phyloP scores from a whole-genome alignment of 2,888 invertebrate genomes.

The Acanthococcus lagerstroemiae region DNA sequence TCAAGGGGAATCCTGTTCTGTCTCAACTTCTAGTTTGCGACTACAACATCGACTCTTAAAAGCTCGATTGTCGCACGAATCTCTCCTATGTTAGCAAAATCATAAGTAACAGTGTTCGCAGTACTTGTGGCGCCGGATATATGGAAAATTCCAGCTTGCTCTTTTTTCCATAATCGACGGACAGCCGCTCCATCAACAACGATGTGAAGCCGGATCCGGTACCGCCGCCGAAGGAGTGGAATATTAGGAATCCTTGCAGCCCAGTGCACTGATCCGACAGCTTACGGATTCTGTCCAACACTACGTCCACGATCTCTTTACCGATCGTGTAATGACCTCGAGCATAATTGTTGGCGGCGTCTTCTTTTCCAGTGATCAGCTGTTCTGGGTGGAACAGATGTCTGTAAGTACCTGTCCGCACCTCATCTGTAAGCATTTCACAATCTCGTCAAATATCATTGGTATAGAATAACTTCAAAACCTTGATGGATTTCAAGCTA shows the following conservation, averaged over 20 bases:
- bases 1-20: too few relatives aligned
- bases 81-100: slow-evolving; percentile 50
- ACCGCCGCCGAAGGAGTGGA: slow-evolving; percentile 54
- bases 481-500: too few relatives aligned
- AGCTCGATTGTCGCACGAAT: slow-evolving; percentile 44
- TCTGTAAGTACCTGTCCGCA: slow-evolving; percentile 73
- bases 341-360: slow-evolving; percentile 60
- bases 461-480: too few relatives aligned
- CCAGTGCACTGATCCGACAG: slow-evolving; percentile 50
- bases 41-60: neutral
- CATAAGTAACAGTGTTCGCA: too few relatives aligned
- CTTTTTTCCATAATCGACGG: slow-evolving; percentile 57
- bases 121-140: slow-evolving; percentile 53
- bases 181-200: slow-evolving; percentile 54
- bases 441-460: too few relatives aligned
- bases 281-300: slow-evolving; percentile 48
- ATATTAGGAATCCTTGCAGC: slow-evolving; percentile 52
- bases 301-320: slow-evolving; percentile 50
- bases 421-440: slow-evolving; percentile 65
- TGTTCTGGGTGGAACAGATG: slow-evolving; percentile 59
- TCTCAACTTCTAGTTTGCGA: neutral
- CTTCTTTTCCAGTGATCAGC: slow-evolving; percentile 58
- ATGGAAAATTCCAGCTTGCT: slow-evolving; percentile 55
- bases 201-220: slow-evolving; percentile 57
- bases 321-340: slow-evolving; percentile 58